Conservation (phyloP, 2,888 invertebrate species). For the Noctua fimbriata region DNA sequence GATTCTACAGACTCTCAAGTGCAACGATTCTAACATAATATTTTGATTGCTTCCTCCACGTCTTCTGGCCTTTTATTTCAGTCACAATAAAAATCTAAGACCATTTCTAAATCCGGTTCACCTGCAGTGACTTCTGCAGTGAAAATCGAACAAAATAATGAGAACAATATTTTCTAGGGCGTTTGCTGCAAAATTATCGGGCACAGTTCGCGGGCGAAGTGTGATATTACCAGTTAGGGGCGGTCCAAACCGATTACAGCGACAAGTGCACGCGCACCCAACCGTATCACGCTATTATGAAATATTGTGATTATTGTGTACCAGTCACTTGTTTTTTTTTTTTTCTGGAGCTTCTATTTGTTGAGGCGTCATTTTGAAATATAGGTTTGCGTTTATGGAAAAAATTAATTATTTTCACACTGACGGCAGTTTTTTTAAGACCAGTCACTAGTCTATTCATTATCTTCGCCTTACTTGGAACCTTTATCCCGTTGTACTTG, state of each 20-base stretch:
- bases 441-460: not conserved
- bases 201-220: conserved; percentile 70
- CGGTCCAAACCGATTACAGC: conserved; percentile 71
- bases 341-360: conserved; percentile 9
- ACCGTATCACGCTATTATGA: conserved; percentile 63
- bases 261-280: conserved; percentile 71
- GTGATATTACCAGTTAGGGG: conserved; percentile 78
- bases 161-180: conserved; percentile 70
- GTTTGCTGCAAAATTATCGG: conserved; percentile 72
- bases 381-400: not conserved
- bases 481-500: not conserved
- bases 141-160: conserved; percentile 63
- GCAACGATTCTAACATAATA: not conserved
- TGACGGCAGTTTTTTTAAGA: not conserved
- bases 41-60: not conserved
- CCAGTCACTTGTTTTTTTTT: not conserved
- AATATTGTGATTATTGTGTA: conserved; percentile 59
- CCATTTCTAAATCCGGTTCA: conserved; percentile 33
- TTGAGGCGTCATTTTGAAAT: not conserved
- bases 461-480: not conserved
- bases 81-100: conserved; percentile 27
- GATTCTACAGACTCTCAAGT: not conserved
- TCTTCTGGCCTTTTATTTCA: not conserved
- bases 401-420: not conserved
- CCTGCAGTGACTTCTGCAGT: conserved; percentile 65